Evolutionary conservation across 2,888 invertebrate genomes (phyloP), one percentile per base, ranked within the genome.

Genomic region (Lordiphosa andalusiaca): DNA sequence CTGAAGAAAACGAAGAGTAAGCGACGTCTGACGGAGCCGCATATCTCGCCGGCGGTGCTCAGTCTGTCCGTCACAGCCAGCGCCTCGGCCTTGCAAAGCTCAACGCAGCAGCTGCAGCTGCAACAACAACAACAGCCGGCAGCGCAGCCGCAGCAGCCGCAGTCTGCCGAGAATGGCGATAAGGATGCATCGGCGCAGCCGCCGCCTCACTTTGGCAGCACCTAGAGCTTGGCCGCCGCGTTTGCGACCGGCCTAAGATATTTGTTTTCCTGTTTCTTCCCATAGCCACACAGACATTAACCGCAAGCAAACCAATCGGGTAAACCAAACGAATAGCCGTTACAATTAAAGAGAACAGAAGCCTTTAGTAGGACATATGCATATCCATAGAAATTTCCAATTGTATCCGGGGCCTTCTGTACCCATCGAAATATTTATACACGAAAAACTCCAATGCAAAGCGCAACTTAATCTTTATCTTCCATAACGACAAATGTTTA

Each of bases 1-100:
- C 93, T 99, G 94, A 98, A 98, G 95, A 99, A 99, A 95, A 95
- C 95, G 92, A 99, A 98, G 94, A 97, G 98, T 93, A 98, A 97
- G 92, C 94, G 98, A 90, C 95, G 96, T 86, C 95, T 96, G 89
- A 95, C 95, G 85, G 95, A 95, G 91, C 94, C 94, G 87, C 93
- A 93, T 91, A 94, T 94, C 91, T 91, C 92, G 58, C 89, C 90
- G 65, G 88, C 89, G 69, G 86, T 84, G 30, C 62, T 90, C 48
- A 88, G 83, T 60, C 61, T 86, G 19, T 85, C 86, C 41, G 56
- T 80, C 23, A 63, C 81, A 50, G 73, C 82, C 41, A 71, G 80
- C 35, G 74, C 84, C 36, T 76, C 84, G 40, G 71, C 83, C 47
- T 55, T 73, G 57, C 84, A 84, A 56, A 68, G 69, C 42, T 65